Evolutionary conservation across 2,888 invertebrate species (phyloP), one percentile per base, ranked within the genome.

Genomic region (Perithous albicinctus): DNA sequence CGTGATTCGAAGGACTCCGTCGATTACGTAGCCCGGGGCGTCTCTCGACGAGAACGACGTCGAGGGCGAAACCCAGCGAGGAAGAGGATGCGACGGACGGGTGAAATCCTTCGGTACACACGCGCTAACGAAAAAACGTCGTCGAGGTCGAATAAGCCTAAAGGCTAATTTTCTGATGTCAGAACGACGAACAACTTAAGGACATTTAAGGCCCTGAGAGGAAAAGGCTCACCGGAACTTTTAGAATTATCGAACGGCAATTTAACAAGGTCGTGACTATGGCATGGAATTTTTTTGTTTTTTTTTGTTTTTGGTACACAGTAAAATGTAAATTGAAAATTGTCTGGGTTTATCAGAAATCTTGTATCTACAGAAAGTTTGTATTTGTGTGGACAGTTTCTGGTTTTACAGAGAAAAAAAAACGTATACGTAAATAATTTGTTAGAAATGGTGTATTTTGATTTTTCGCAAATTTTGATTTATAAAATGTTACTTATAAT

Each of bases 11-110:
- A 67, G 46, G 59, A 56, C 59, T 35, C 46, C 66, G 69, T 69
- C 69, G 61, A 77, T 77, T 66, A 63, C 77, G 61, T 51, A 32
- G 77, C 69, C 77, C 29, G 38, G 20, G 77, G 77, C 61, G 51
- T 10, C 61, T 10, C 61, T 18, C 69, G 61, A 29, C 67, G 46
- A 61, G 59, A 15, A 32, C 69, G 48, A 61, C 35, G 56, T 20
- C 66, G 75, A 54, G n/a, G n/a, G n/a, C 69, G 69, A 15, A 26
- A 32, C 8, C 48, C 23, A 23, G 20, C 51, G 26, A 51, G 51
- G 35, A 69, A 35, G 26, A 51, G 51, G 35, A 69, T 69, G 51
- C 26, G 54, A 70, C 70, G 70, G 26, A 70, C 70, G 70, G 41
- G 15, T 48, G 54, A 23, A 35, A 56, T 10, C 38, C 23, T 23